phyloP scores from a whole-genome alignment of 92 coral and sea anemone genomes.

The Epizoanthus illoricatus region DNA sequence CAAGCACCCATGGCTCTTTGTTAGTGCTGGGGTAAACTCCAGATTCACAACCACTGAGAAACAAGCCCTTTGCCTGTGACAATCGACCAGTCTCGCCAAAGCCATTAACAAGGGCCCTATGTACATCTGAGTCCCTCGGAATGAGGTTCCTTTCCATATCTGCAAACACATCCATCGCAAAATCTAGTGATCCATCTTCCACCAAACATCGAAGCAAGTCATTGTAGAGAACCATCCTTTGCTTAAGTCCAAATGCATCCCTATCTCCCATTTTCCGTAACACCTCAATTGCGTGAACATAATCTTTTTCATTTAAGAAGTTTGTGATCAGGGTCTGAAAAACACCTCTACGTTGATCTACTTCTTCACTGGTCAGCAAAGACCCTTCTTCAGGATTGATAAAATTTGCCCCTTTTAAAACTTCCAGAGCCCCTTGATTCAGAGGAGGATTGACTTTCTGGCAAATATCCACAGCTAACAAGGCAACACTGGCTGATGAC shows the following conservation, averaged over 20 bases:
- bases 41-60: slow-evolving; percentile 57
- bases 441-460: slow-evolving; percentile 59
- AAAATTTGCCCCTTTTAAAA: slow-evolving; percentile 66
- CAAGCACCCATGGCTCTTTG: slow-evolving; percentile 60
- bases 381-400: slow-evolving; percentile 49
- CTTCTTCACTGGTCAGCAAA: slow-evolving; percentile 51
- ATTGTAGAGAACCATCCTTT: slow-evolving; percentile 56
- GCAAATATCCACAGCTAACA: slow-evolving; percentile 79
- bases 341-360: slow-evolving; percentile 50
- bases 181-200: slow-evolving; percentile 48
- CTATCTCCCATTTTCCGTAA: slow-evolving; percentile 60
- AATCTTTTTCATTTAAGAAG: slow-evolving; percentile 40
- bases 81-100: slow-evolving; percentile 56
- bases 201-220: slow-evolving; percentile 54
- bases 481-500: slow-evolving; percentile 55
- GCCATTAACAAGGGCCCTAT: slow-evolving; percentile 66
- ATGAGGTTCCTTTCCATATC: slow-evolving; percentile 60
- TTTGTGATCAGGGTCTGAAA: slow-evolving; percentile 48
- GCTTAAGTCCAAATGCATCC: slow-evolving; percentile 56
- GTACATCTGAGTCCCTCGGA: slow-evolving; percentile 55
- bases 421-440: slow-evolving; percentile 70
- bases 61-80: slow-evolving; percentile 58
- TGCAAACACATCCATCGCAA: slow-evolving; percentile 46
- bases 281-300: slow-evolving; percentile 51
- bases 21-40: slow-evolving; percentile 61